Base-by-base conservation (phyloP, 2,888 invertebrate species). In the Ophion ventricosus region DNA sequence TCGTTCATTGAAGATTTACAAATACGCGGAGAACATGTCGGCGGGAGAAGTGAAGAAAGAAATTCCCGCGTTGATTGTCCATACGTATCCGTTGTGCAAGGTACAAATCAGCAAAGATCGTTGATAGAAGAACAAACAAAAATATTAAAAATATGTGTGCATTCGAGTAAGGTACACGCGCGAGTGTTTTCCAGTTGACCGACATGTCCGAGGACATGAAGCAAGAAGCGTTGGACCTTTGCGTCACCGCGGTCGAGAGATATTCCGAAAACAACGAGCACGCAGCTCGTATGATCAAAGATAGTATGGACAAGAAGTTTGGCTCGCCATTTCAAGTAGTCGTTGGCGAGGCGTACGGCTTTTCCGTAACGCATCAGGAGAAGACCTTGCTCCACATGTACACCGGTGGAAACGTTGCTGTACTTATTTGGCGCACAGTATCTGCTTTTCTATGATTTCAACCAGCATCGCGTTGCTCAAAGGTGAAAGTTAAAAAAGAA, bases 201-300 rank as follows among this genome's bases (percentile, higher is more conserved):
- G 99, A 99, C 93, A 98, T 99, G 98, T 95, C 96, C 40, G 98
- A 99, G 94, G 85, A 85, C 49, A 97, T 98, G 96, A 96, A 96
- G 89, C 95, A 95, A 43, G 99, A 99, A 94, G 97, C 97, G 0
- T 96, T 98, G 94, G 98, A 99, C 93, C 93, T 98, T 87, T 97
- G 97, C 86, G 97, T 98, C 75, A 98, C 98, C 2, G 98, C 98
- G 0, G 98, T 98, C 92, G 99, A 99, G 94, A 98, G 98, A 94
- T 97, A 95, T 93, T 94, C 97, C 0, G 94, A 96, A 8, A 98
- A 98, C 89, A 93, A 94, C 90, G 95, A 98, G 96, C 95, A 96
- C 87, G 98, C 98, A 0, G 98, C 99, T n/a, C 96, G 96, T 88
- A 96, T 97, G 95, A 98, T 99, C 78, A 99, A 99, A 94, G 98